Conservation (phyloP, 2,113 vertebrate genomes). For the Solea senegalensis region DNA sequence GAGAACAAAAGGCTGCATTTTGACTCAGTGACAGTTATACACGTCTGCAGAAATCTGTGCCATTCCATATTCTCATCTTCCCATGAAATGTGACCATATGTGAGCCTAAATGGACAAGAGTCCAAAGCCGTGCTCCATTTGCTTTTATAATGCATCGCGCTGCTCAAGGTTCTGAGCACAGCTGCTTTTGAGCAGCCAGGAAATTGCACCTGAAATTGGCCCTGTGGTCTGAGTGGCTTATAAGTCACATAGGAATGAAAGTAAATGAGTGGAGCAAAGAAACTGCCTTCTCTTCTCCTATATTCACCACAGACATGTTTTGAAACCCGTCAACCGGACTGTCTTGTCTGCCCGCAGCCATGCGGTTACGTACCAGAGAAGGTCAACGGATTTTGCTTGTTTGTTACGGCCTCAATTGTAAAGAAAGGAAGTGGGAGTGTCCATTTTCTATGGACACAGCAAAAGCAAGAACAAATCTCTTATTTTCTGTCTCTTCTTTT, state of each 20-base stretch:
- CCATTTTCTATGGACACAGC: conserved; percentile 50
- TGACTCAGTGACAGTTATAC: neutral
- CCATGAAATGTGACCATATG: conserved; percentile 48
- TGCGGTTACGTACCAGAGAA: conserved; percentile 1
- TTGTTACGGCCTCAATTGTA: neutral
- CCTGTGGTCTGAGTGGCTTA: conserved; percentile 56
- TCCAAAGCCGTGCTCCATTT: conserved; percentile 51
- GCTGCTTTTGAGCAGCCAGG: conserved; percentile 57
- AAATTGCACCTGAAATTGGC: conserved; percentile 75
- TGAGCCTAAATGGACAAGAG: conserved; percentile 30
- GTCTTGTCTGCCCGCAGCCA: conserved; percentile 27
- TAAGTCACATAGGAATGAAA: conserved; percentile 47
- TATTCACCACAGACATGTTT: conserved; percentile 26
- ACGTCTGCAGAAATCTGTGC: conserved; percentile 4
- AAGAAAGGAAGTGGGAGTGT: conserved; percentile 27
- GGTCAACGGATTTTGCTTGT: conserved; percentile 30
- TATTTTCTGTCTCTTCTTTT: conserved; percentile 9
- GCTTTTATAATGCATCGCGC: conserved; percentile 40
- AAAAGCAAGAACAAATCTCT: conserved; percentile 43
- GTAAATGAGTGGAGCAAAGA: conserved; percentile 53
- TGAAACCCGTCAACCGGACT: conserved; percentile 7
- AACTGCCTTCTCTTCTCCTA: conserved; percentile 36
- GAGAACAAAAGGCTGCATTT: conserved; percentile 30
- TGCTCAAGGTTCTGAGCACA: conserved; percentile 49
- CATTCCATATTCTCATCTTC: conserved; percentile 35